A percentile compares a stretch with the other conserved stretches of the same genome.
These are phyloP conservation scores for Morus bassanus DNA, from an alignment of 2,797 vertebrate species.

Conservation along the genomic window DNA sequence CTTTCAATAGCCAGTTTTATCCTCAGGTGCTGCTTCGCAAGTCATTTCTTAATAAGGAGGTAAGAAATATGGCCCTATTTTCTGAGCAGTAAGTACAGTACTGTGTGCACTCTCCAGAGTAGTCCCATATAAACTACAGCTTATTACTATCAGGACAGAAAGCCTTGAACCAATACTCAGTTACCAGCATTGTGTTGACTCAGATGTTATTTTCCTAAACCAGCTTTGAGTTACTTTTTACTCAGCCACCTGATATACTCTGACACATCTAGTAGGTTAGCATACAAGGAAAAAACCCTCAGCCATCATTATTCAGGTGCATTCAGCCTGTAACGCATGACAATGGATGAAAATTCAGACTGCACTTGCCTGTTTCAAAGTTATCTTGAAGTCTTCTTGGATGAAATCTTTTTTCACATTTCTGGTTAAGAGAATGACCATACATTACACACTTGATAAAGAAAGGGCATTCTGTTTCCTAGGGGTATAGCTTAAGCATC, in stretches of 20 bases:
- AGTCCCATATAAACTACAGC: background rate
- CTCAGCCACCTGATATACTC: background rate
- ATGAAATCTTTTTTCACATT: slow-evolving; percentile 88
- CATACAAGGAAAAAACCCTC: background rate
- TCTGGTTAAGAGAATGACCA: slow-evolving; percentile 75
- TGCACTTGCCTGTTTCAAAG: slow-evolving; percentile 85
- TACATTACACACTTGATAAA: slow-evolving; percentile 17
- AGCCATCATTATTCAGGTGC: background rate
- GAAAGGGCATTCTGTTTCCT: background rate
- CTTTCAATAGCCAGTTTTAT: background rate
- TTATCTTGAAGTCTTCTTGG: slow-evolving; percentile 90
- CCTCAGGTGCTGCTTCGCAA: background rate
- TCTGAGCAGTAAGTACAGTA: background rate
- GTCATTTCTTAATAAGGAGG: background rate
- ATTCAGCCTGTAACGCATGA: background rate
- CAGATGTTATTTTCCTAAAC: background rate
- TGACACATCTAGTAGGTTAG: background rate
- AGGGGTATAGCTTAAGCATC: background rate
- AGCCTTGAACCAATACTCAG: background rate
- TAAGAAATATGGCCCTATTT: background rate
- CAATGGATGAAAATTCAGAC: background rate
- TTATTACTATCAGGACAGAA: background rate
- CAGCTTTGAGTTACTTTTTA: background rate
- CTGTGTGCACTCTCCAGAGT: background rate
- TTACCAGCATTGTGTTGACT: background rate